A percentile compares a stretch with the other conserved stretches of the same genome.
Conservation (phyloP, 2,113 vertebrate genomes). For the Spea bombifrons region DNA sequence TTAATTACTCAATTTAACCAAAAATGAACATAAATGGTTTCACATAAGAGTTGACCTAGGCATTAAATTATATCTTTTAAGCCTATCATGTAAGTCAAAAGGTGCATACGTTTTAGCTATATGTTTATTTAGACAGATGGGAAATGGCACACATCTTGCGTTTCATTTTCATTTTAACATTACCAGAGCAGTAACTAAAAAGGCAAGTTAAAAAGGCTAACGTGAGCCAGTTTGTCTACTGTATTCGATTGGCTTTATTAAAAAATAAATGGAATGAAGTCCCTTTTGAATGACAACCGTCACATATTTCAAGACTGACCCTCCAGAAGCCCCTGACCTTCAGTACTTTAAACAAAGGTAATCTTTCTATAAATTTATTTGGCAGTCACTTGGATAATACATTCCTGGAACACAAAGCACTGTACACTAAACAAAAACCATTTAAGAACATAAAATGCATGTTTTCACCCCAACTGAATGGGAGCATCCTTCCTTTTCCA, state of each 20-base stretch:
- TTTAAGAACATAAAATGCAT: conserved; percentile 28
- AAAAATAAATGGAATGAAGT: neutral
- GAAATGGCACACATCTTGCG: neutral
- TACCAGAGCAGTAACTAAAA: too few species aligned
- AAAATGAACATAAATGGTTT: too few species aligned
- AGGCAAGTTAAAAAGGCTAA: neutral
- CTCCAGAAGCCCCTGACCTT: neutral
- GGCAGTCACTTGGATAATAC: conserved; percentile 24
- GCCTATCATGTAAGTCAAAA: too few species aligned
- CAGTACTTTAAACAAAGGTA: neutral
- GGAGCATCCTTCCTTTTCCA: conserved; percentile 41
- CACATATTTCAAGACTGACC: neutral
- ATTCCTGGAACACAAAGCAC: conserved; percentile 35
- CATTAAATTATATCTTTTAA: too few species aligned
- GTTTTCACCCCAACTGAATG: conserved; percentile 45
- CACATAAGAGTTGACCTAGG: too few species aligned
- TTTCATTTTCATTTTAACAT: neutral
- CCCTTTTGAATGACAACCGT: neutral
- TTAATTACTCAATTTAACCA: too few species aligned
- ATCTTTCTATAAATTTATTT: conserved; percentile 30
- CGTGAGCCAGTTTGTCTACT: neutral
- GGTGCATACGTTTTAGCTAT: too few species aligned
- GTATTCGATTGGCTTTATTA: neutral
- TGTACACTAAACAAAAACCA: conserved; percentile 23
- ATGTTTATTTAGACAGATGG: neutral